Conservation (phyloP, 2,113 vertebrate species). For the Podarcis cretensis region DNA sequence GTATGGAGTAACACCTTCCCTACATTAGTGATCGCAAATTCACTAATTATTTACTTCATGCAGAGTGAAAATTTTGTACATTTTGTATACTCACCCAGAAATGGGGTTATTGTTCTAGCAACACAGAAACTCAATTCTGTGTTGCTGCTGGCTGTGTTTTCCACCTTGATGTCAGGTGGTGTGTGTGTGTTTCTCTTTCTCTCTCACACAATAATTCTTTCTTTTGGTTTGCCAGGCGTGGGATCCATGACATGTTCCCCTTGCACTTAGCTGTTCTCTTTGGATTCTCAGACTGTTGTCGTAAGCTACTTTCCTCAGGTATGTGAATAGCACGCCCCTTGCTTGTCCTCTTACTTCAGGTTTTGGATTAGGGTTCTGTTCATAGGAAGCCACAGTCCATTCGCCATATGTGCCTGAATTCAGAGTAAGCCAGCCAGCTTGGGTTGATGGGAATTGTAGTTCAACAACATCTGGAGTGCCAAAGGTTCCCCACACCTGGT, state of each 20-base stretch:
- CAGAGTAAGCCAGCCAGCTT: not conserved
- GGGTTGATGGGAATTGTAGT: too few species aligned
- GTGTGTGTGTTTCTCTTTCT: not conserved
- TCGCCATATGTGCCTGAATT: not conserved
- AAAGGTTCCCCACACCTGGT: too few species aligned
- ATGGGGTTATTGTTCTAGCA: not conserved
- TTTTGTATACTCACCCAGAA: not conserved
- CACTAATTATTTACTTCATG: not conserved
- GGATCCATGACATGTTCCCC: constrained; percentile 94
- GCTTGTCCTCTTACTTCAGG: not conserved
- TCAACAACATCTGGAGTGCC: too few species aligned
- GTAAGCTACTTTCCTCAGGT: constrained; percentile 96
- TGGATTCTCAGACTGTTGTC: constrained; percentile 96
- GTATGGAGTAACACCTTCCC: not conserved
- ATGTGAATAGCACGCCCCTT: constrained; percentile 13
- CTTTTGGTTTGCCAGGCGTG: constrained; percentile 77
- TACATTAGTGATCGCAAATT: not conserved
- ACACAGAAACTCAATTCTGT: not conserved
- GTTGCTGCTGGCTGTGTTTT: not conserved
- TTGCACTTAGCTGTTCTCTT: constrained; percentile 93
- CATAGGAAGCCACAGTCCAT: not conserved
- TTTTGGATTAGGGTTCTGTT: not conserved
- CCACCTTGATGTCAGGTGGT: not conserved
- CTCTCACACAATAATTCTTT: too few species aligned
- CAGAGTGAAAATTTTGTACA: not conserved